phyloP scores from a whole-genome alignment of 2,113 vertebrate genomes.

The Sardina pilchardus region DNA sequence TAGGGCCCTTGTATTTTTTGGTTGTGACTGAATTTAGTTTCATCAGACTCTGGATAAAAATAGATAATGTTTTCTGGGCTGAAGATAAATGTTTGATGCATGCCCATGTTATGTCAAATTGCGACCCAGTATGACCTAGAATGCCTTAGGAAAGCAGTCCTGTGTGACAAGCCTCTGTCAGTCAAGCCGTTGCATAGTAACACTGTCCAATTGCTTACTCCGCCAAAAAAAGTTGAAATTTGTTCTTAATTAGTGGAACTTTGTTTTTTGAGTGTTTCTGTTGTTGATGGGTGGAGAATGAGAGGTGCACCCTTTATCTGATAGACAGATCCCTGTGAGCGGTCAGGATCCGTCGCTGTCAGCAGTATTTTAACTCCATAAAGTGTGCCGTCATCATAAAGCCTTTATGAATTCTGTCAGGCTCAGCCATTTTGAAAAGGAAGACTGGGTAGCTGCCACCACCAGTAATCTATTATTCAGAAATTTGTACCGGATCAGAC shows the following conservation, averaged over 20 bases:
- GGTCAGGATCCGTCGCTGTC: constrained; percentile 36
- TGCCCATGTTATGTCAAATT: not conserved
- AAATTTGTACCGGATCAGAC: constrained; percentile 16
- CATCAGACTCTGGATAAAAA: not conserved
- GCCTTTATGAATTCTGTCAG: constrained; percentile 38
- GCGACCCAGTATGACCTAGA: not conserved
- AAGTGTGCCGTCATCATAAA: constrained; percentile 43
- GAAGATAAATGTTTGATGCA: not conserved
- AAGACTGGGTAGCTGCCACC: constrained; percentile 27
- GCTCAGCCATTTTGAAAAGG: constrained; percentile 40
- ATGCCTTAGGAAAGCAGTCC: not conserved
- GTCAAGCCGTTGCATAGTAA: not conserved
- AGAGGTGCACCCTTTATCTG: not conserved
- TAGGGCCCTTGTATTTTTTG: not conserved
- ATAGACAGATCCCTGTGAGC: constrained; percentile 27
- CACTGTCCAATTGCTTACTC: not conserved
- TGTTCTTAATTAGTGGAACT: constrained; percentile 41
- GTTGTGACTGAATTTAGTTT: not conserved
- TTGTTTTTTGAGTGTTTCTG: constrained; percentile 19
- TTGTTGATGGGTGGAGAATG: constrained; percentile 18
- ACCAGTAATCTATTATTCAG: constrained; percentile 40
- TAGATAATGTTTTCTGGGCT: not conserved
- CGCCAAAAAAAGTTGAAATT: not conserved
- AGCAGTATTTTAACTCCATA: constrained; percentile 37
- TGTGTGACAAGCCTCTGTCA: not conserved